Base-by-base conservation (phyloP, 1,140 invertebrate genomes). In the Leptonema lineaticorne region DNA sequence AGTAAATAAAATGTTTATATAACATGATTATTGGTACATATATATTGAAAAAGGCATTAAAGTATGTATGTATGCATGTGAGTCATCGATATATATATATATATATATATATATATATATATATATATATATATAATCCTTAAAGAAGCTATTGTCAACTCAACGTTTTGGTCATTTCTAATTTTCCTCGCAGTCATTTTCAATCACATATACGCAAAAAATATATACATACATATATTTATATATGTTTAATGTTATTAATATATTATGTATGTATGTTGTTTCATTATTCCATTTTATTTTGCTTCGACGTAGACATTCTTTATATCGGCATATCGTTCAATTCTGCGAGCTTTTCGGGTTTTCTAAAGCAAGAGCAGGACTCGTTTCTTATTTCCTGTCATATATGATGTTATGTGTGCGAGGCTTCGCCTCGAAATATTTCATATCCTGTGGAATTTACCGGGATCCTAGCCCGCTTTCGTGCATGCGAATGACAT, bases 361-460 rank as follows among this genome's bases (percentile, higher is more conserved):
- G 58, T 22, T 11, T 28, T 18, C 11, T 11, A 27, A n/a, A n/a
- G n/a, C 56, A 22, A n/a, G 56, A 7, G 9, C 2, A 37, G 58
- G 30, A 37, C 58, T 45, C 33, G 29, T 62, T 45, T 37, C 33
- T 62, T 62, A 62, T 62, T 62, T 62, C 58, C 58, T 41, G 33
- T 62, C 58, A 48, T 63, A n/a, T 63, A 48, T 48, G 30, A 26
- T 18, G 45, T 63, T 63, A 63, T 63, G 45, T 48, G 27, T 28
- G 18, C 29, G n/a, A 53, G 33, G 29, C 60, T 24, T 28, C 41
- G 56, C 58, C 46, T 37, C 48, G 70, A 50, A 72, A 69, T 72
- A 72, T 72, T 72, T 69, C 70, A 72, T 72, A 72, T 72, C 67
- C 70, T 69, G 29, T 37, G 70, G 70, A 72, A 72, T 72, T 72